phyloP scores from a whole-genome alignment of 2,797 vertebrate genomes.

The Acanthis flammea region DNA sequence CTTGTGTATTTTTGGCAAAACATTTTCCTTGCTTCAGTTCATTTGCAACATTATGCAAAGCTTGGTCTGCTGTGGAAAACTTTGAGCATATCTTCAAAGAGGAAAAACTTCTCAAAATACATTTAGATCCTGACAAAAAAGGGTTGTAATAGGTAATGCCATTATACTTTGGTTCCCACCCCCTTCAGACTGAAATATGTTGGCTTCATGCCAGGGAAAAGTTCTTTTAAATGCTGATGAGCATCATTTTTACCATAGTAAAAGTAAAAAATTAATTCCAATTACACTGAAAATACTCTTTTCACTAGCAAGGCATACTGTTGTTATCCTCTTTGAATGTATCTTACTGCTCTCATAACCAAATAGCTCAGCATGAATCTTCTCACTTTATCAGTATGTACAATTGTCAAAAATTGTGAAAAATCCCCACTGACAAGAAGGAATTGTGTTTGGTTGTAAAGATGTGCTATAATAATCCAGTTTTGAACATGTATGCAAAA shows the following conservation, averaged over 20 bases:
- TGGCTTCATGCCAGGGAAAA: not conserved
- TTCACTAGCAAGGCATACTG: fast-evolving
- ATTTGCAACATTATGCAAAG: not conserved
- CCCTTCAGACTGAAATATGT: not conserved
- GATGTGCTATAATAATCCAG: not conserved
- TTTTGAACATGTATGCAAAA: not conserved
- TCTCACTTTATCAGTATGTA: not conserved
- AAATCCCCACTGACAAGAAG: not conserved
- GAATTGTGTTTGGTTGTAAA: not conserved
- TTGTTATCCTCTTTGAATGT: not conserved
- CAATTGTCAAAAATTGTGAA: not conserved
- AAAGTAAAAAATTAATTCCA: not conserved
- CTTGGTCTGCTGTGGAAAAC: not conserved
- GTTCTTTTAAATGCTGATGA: not conserved
- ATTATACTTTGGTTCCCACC: not conserved
- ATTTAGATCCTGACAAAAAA: not conserved
- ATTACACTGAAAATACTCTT: not conserved
- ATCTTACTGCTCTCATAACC: not conserved
- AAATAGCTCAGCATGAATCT: not conserved
- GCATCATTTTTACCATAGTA: not conserved
- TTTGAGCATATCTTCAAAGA: not conserved
- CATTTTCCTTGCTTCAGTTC: not conserved
- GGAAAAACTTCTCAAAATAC: not conserved
- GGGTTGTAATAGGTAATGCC: not conserved
- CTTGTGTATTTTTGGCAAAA: not conserved